Evolutionary conservation across 1,140 invertebrate species (phyloP).

Genomic region (Drosophila pruinosa): DNA sequence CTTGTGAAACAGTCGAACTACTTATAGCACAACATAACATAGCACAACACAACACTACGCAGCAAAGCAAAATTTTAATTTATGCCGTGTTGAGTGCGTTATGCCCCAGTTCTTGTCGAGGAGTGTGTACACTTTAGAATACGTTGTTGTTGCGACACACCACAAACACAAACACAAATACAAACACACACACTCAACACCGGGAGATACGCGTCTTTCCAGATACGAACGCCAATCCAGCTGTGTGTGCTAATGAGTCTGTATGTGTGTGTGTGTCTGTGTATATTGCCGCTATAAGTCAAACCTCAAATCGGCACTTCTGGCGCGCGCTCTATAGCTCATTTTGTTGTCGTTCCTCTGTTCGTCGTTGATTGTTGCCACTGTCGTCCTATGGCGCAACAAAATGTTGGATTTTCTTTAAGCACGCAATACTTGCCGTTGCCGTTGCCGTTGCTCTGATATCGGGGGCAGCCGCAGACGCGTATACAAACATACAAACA

Average conservation of each 20-base stretch:
- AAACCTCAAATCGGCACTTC: constrained; percentile 78
- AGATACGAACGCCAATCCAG: background rate
- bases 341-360: constrained; percentile 57
- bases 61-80: constrained; percentile 71
- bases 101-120: constrained; percentile 64
- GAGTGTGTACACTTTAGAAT: constrained; percentile 57
- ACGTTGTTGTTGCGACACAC: background rate
- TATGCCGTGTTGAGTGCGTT: constrained; percentile 78
- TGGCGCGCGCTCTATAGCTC: constrained; percentile 64
- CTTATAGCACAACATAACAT: constrained; percentile 21
- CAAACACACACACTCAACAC: background rate
- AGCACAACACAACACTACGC: constrained; percentile 20
- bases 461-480: constrained; percentile 8
- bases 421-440: constrained; percentile 73
- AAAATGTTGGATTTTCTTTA: constrained; percentile 75
- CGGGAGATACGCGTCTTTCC: constrained; percentile 30
- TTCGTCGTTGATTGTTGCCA: constrained; percentile 41
- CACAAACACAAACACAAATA: too few species aligned
- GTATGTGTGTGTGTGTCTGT: constrained; percentile 18
- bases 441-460: constrained; percentile 26
- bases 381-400: constrained; percentile 45
- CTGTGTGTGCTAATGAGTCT: background rate
- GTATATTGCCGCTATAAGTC: constrained; percentile 47
- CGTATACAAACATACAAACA: too few species aligned
- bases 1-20: constrained; percentile 50